Base-by-base conservation (phyloP, 2,797 vertebrate species). In the Jordanella pulchra region DNA sequence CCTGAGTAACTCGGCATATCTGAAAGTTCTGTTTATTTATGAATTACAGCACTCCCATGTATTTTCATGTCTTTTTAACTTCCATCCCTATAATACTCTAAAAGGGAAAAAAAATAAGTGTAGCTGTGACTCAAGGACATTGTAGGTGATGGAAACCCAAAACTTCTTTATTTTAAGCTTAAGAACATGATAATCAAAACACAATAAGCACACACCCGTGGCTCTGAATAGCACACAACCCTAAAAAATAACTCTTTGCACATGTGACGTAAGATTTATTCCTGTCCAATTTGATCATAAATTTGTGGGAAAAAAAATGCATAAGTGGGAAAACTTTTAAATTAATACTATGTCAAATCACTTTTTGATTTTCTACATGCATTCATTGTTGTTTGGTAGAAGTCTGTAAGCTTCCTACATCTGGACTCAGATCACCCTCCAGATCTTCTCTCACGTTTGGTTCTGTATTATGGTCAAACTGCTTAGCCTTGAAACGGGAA, bases 41-140 rank as follows among this genome's bases (percentile, higher is more conserved):
- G 25, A 42, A 39, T 7, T 21, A n/a, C 32, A 71, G 51, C 32
- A 69, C 39, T 76, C 69, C 30, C 61, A 17, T 48, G 9, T 2
- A 28, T 67, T 79, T 47, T 53, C n/a, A 69, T 82, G 13, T 14
- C 47, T 64, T 47, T 69, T 44, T 32, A 30, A 44, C 6, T 14
- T 15, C 17, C 17, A 51, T 3, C 42, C 17, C 39, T 48, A 23
- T 67, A 4, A n/a, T 47, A 18, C 56, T 63, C 12, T 4, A 17
- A 48, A 30, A 27, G 12, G 0, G 12, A 47, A 3, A n/a, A 48
- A 30, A 45, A 15, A 17, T 17, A 28, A 48, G 3, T 32, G 54
- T 18, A 56, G n/a, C 15, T 65, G 27, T 11, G 9, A 12, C 58
- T 27, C 23, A 66, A 45, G 54, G 18, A 32, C 39, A 15, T 3